Evolutionary conservation across 2,113 vertebrate genomes (phyloP), one percentile per base, ranked within the genome.

Genomic region (Phasianus colchicus): DNA sequence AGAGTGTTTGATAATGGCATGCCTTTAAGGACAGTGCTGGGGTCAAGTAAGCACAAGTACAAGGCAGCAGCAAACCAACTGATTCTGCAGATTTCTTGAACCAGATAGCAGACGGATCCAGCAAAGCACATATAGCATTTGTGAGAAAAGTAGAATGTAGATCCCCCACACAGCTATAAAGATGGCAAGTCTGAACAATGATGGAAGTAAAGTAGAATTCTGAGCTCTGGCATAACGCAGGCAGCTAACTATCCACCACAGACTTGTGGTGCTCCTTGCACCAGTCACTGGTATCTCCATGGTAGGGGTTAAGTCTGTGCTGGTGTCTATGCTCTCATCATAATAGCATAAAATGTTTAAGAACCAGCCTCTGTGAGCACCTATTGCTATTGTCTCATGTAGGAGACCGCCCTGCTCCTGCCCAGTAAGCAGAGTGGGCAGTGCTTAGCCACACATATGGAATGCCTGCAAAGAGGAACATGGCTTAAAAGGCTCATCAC

Each of bases 71-170:
- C 76, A 85, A 48, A 77, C 32, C 38, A 75, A 21, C 38, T 24
- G 29, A 66, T 61, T 67, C 58, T 55, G 64, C 66, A 73, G 76
- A 29, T 75, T 83, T 85, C 50, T 92, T 34, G 29, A 83, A 66
- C 4, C n/a, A 11, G 86, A 63, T 1, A 85, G 43, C 52, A 67
- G 52, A 17, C 3, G 27, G 14, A 81, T 34, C 15, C 32, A 40
- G 32, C 40, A 40, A 43, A 1, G 1, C 13, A 29, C 11, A 7
- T 10, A 6, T 63, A 61, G 32, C 43, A 34, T 30, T 42, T 80
- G n/a, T 64, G 60, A 77, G 47, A 43, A 76, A 78, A 66, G n/a
- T 3, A 14, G 24, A 38, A 47, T 14, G 2, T 14, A 60, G 50
- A 40, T 65, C 65, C 36, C 24, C 45, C 7, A 7, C 10, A 21